Evolutionary conservation across 2,888 invertebrate genomes (phyloP).

Genomic region (Tinea pellionella): DNA sequence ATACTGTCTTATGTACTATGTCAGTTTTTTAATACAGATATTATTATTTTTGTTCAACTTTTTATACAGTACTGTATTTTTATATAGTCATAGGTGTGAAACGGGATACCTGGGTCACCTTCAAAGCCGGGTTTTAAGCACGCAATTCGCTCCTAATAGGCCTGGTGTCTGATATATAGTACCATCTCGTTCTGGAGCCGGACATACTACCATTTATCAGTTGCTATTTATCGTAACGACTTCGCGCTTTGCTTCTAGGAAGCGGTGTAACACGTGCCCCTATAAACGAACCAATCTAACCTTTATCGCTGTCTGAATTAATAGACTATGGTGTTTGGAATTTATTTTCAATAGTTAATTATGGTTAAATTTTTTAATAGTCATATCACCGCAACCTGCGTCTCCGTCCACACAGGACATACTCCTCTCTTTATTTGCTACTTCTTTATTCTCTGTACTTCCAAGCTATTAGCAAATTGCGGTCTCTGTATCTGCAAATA

Average conservation of each 20-base stretch:
- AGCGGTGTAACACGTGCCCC: conserved; percentile 17
- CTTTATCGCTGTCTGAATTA: not conserved
- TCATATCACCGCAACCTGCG: too few relatives aligned
- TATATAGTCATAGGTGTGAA: not conserved
- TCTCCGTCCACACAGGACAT: too few relatives aligned
- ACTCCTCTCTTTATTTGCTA: too few relatives aligned
- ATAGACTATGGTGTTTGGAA: conserved; percentile 1
- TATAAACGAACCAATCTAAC: not conserved
- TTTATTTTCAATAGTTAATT: not conserved
- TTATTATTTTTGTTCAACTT: too few relatives aligned
- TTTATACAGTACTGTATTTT: too few relatives aligned
- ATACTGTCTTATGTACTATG: too few relatives aligned
- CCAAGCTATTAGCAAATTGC: too few relatives aligned
- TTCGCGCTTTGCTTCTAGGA: conserved; percentile 30
- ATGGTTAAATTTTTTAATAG: not conserved
- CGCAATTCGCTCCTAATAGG: conserved; percentile 10
- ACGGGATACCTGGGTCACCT: not conserved
- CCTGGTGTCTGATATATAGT: conserved; percentile 7
- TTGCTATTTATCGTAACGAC: conserved; percentile 37
- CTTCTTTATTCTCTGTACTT: too few relatives aligned
- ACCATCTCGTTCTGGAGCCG: conserved; percentile 10
- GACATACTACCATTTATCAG: conserved; percentile 29
- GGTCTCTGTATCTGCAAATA: too few relatives aligned
- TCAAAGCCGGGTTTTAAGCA: not conserved
- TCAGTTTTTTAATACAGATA: too few relatives aligned